phyloP scores from a whole-genome alignment of 1,140 invertebrate genomes.

The Macrostomum lignano region DNA sequence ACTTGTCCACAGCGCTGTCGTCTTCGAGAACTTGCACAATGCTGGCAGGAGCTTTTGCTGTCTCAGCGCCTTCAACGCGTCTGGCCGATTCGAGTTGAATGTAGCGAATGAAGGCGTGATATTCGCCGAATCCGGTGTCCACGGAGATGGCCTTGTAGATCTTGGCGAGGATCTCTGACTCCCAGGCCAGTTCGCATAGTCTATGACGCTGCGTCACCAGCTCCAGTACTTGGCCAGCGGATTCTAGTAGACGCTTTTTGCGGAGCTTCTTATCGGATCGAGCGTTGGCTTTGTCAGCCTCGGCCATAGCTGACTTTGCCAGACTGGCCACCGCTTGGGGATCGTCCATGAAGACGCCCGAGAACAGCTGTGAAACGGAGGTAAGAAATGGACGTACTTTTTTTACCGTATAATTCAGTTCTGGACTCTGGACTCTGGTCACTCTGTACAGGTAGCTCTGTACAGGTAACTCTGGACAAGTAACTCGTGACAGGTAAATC shows the following conservation, averaged over 20 bases:
- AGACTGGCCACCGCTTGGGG: constrained; percentile 19
- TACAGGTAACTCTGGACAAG: too few relatives aligned
- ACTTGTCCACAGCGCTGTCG: constrained; percentile 19
- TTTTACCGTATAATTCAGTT: constrained; percentile 1
- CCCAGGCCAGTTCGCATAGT: constrained; percentile 17
- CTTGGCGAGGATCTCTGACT: constrained; percentile 20
- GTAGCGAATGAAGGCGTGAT: constrained; percentile 20
- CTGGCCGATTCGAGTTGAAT: constrained; percentile 25
- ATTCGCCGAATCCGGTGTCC: constrained; percentile 22
- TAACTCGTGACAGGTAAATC: too few relatives aligned
- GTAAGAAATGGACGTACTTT: constrained; percentile 1
- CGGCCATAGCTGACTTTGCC: constrained; percentile 9
- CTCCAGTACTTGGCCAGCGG: constrained; percentile 14
- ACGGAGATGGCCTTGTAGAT: constrained; percentile 17
- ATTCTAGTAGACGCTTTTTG: constrained; percentile 9
- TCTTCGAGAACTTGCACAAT: constrained; percentile 20
- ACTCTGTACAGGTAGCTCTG: too few relatives aligned
- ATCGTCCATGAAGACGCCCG: constrained; percentile 18
- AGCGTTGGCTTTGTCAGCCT: constrained; percentile 6
- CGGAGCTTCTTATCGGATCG: not conserved
- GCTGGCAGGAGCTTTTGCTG: constrained; percentile 18
- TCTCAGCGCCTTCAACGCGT: constrained; percentile 17
- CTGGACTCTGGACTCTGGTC: too few relatives aligned
- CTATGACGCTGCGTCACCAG: constrained; percentile 13
- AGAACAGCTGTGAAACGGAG: constrained; percentile 14